Base-by-base conservation (phyloP, 2,888 invertebrate species). In the Polydesmus complanatus region DNA sequence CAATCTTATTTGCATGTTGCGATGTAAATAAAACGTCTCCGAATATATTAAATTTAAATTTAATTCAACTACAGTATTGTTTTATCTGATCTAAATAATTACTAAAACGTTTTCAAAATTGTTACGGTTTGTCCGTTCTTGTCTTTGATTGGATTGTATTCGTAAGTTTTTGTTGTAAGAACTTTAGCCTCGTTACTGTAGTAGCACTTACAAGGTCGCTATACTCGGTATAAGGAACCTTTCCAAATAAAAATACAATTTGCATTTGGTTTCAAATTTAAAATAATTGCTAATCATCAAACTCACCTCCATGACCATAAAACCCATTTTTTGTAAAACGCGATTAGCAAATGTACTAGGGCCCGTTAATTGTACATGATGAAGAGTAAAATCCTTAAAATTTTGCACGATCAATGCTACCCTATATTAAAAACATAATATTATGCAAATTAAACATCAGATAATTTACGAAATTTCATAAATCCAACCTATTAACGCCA, bases 141-240 rank as follows among this genome's bases (percentile, higher is more conserved):
- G 37, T 37, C 14, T 37, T 14, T 14, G 37, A 37, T 14, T 37
- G 37, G 27, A 11, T 2, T 26, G 37, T 26, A 18, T 56, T 56
- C 14, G 23, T 21, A 27, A 61, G 58, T 25, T 50, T 51, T 61
- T 51, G 26, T 21, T 61, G 61, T 3, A 61, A 51, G 50, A 51
- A 51, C 27, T 61, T 48, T 18, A 61, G 23, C 22, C 61, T n/a
- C 25, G 56, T 47, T 19, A 61, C 27, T 5, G 61, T 61, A 14
- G 61, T 23, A n/a, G n/a, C n/a, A n/a, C n/a, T n/a, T 25, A 37
- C 49, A 19, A 56, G 56, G 27, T 19, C n/a, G 3, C 49, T 21
- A 21, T 61, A 61, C 23, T 61, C 61, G 5, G 19, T 27, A 51
- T 61, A 52, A 5, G 56, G 56, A 27, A 61, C 52, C 61, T 61